Base-by-base conservation (phyloP, 2,888 invertebrate species). In the Caradrina kadenii region DNA sequence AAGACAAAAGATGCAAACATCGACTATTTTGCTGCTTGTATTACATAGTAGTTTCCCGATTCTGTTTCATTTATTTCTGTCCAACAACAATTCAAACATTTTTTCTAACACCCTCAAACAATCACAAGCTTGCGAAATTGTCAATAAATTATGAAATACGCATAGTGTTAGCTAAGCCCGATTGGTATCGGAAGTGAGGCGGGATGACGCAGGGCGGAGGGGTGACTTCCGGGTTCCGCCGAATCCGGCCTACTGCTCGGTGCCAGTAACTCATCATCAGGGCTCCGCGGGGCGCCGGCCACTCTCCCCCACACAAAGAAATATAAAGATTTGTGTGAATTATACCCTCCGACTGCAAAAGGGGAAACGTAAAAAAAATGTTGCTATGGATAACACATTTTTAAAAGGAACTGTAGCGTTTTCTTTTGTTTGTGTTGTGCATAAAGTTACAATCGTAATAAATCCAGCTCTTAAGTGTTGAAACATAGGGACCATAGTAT, bases 231-330 rank as follows among this genome's bases (percentile, higher is more conserved):
- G 91, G 72, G 86, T 88, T 90, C 91, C 70, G 74, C 64, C 53
- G 55, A 71, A 49, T 65, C 70, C 90, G 91, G 89, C 67, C 78
- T 75, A 63, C 73, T 67, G 72, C 88, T 87, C 86, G 85, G 79
- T 79, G 85, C 87, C 90, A 80, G 92, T 95, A 95, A 95, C 94
- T 95, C 95, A 95, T 96, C 95, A 95, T 95, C 95, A 94, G 88
- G 86, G 80, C 94, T 77, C 95, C 80, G 86, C 92, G 89, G 94
- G 94, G 90, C 87, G 86, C 83, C 76, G 72, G 80, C 83, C 84
- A 73, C 90, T 88, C 92, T 85, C 91, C 89, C 93, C 88, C 91
- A 87, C 84, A 91, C 91, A 93, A 93, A 93, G 93, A 93, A 93
- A 93, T 91, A 92, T 90, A 92, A 92, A 94, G 94, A 94, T 94